phyloP scores from a whole-genome alignment of 1,140 invertebrate genomes.

The Popillia japonica region DNA sequence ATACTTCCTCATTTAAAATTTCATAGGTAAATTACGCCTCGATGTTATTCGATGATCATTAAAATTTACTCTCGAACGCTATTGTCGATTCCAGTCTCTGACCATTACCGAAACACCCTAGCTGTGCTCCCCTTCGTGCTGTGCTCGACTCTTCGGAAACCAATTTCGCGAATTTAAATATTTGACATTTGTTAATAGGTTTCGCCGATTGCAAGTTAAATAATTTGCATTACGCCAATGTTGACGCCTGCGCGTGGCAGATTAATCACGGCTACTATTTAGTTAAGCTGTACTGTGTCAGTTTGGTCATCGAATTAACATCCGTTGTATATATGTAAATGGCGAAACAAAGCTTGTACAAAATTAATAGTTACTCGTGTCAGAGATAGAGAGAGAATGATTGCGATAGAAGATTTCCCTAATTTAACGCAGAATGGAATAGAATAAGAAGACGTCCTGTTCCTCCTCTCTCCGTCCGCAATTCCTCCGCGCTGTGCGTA shows the following conservation, averaged over 20 bases:
- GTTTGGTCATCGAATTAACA: no score
- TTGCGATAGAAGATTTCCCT: no score
- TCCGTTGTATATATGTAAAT: no score
- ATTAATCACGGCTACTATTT: no score
- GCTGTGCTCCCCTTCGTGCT: background rate
- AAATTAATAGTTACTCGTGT: no score
- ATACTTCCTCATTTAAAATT: background rate
- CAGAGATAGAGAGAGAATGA: no score
- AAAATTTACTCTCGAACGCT: background rate
- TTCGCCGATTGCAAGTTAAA: slow-evolving; percentile 5
- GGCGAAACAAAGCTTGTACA: no score
- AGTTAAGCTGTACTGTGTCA: no score
- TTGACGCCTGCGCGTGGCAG: background rate
- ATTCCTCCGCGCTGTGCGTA: background rate
- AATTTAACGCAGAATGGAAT: no score
- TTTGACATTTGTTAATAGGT: slow-evolving; percentile 12
- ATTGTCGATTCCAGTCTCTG: background rate
- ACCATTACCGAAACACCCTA: background rate
- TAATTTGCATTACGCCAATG: background rate
- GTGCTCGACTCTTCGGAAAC: background rate
- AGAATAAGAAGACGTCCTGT: no score
- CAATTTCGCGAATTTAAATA: slow-evolving; percentile 11
- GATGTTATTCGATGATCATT: background rate
- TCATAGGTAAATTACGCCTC: background rate
- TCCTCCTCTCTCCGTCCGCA: no score